Conservation (phyloP, 2,888 invertebrate genomes). For the Pyralis farinalis region DNA sequence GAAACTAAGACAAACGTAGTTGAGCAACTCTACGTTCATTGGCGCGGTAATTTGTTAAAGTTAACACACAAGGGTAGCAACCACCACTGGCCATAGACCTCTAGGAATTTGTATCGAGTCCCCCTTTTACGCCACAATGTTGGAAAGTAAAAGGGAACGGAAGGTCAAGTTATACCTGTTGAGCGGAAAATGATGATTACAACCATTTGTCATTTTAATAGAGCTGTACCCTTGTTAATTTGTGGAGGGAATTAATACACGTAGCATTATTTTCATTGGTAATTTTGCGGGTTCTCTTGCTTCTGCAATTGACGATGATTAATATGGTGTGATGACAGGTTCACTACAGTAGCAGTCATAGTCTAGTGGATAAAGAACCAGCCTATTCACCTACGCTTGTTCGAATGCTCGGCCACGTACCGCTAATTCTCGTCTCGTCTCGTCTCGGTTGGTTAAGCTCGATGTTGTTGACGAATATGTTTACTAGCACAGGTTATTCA, state of each 20-base stretch:
- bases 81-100: slow-evolving; percentile 39
- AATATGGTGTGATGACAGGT: too few relatives aligned
- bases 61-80: slow-evolving; percentile 65
- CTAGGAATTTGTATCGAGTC: slow-evolving; percentile 1
- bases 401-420: too few relatives aligned
- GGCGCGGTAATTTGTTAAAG: slow-evolving; percentile 72
- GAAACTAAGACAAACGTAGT: slow-evolving; percentile 42
- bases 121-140: slow-evolving; percentile 6
- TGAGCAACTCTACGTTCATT: slow-evolving; percentile 61
- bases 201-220: slow-evolving; percentile 78
- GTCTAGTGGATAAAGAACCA: too few relatives aligned
- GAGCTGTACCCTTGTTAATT: slow-evolving; percentile 69
- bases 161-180: slow-evolving; percentile 32
- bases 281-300: slow-evolving; percentile 59
- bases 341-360: too few relatives aligned
- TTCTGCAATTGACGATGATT: too few relatives aligned
- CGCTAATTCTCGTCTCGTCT: too few relatives aligned
- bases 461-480: too few relatives aligned
- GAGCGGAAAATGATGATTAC: slow-evolving; percentile 62
- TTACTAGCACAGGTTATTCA: too few relatives aligned
- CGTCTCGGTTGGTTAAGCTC: too few relatives aligned
- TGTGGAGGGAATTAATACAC: slow-evolving; percentile 72
- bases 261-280: slow-evolving; percentile 72
- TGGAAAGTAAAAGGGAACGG: slow-evolving; percentile 1
- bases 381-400: too few relatives aligned